These are phyloP conservation scores for Ceuthmochares aereus DNA, from an alignment of 2,113 vertebrate genomes.

Conservation along the genomic window DNA sequence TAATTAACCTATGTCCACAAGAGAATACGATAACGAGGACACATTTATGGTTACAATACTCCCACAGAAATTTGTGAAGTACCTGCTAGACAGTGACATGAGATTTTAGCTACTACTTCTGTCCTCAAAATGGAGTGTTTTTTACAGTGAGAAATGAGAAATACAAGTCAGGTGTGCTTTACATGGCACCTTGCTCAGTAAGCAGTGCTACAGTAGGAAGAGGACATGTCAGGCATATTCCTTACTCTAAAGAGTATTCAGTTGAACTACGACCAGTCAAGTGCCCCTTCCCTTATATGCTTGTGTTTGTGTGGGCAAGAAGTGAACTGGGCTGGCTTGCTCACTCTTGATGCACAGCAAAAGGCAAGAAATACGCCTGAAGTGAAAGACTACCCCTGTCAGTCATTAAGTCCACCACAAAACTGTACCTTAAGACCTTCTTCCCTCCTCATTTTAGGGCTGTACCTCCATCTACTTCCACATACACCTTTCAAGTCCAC, in stretches of 20 bases:
- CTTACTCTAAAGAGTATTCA: neutral
- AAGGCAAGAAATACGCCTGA: neutral
- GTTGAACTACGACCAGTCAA: neutral
- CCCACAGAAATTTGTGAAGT: neutral
- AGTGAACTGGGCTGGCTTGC: neutral
- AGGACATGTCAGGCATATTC: neutral
- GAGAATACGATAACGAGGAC: neutral
- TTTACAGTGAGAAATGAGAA: neutral
- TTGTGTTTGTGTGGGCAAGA: neutral
- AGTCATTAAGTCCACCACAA: neutral
- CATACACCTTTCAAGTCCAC: neutral
- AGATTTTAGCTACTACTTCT: neutral
- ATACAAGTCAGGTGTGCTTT: neutral
- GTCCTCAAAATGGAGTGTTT: neutral
- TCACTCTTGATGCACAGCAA: neutral
- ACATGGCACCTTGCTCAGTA: neutral
- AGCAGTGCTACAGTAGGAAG: neutral
- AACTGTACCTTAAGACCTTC: neutral
- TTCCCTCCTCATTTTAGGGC: neutral
- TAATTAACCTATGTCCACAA: conserved; percentile 53
- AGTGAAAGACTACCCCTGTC: neutral
- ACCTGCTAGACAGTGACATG: neutral
- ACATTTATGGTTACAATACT: neutral
- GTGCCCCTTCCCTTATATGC: neutral
- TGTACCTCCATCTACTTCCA: neutral